Evolutionary conservation across 2,888 invertebrate genomes (phyloP).

Genomic region (Eutolmus rufibarbis): DNA sequence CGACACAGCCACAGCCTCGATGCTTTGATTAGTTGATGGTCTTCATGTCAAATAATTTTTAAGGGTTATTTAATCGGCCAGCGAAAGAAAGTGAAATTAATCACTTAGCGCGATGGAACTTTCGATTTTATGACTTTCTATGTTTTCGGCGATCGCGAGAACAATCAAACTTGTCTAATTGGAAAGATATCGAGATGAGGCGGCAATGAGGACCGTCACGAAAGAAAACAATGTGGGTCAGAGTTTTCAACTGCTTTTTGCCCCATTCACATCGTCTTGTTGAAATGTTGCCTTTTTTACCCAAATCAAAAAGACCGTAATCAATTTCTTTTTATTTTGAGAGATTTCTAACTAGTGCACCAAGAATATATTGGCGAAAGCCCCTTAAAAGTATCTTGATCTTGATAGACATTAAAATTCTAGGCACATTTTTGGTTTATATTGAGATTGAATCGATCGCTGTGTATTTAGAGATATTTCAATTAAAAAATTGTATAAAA

Average conservation of each 20-base stretch:
- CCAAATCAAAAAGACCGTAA: background rate
- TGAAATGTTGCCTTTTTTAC: background rate
- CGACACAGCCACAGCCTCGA: background rate
- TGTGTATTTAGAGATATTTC: no score
- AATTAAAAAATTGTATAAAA: no score
- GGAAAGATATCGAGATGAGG: background rate
- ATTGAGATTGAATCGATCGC: no score
- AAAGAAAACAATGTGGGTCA: background rate
- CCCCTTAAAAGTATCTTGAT: background rate
- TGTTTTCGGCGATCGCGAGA: background rate
- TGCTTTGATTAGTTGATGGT: slow-evolving; percentile 8
- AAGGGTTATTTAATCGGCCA: slow-evolving; percentile 14
- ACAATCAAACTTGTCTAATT: slow-evolving; percentile 1
- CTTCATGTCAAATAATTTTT: slow-evolving; percentile 12
- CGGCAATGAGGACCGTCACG: background rate
- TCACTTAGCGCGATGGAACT: background rate
- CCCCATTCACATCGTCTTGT: background rate
- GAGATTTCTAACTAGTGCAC: background rate
- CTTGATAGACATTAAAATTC: no score
- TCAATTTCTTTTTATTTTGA: background rate
- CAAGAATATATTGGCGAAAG: background rate
- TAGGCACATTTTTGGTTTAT: no score
- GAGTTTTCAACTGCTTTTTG: background rate
- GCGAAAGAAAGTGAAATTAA: slow-evolving; percentile 28
- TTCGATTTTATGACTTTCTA: slow-evolving; percentile 20